Base-by-base conservation (phyloP, 2,888 invertebrate species). In the Thalpophila matura region DNA sequence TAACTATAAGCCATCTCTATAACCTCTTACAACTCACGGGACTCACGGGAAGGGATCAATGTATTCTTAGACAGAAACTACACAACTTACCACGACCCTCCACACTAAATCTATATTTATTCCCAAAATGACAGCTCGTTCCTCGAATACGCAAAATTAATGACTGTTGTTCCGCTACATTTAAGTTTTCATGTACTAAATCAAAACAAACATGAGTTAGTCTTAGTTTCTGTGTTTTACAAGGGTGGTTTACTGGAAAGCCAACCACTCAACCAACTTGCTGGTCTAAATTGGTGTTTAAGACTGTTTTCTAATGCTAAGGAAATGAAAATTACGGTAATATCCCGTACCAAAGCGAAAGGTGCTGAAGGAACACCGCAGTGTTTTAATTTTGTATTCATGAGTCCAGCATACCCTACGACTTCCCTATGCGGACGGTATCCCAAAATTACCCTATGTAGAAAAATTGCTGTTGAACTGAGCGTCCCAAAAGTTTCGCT, bases 61-160 rank as follows among this genome's bases (percentile, higher is more conserved):
- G 54, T 71, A 71, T 74, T 68, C 56, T 74, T 53, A 37, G 50
- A 3, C 6, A 18, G 18, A 24, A 49, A 49, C 57, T 35, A 29
- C 67, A 43, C 54, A 20, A 46, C 75, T 69, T 69, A 61, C 70
- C 43, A 40, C 54, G 24, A 46, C 75, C 75, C 75, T 68, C 70
- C 43, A 40, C 40, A 69, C 42, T 66, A 66, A 73, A 68, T 40
- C 75, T 71, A 71, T 74, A 74, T 61, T 74, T 68, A 56, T 31
- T 46, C 35, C 6, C 12, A 42, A 50, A 56, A 49, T 60, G 69
- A 56, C 70, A 74, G 69, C n/a, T 35, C 35, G 49, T 71, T 71
- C 69, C 51, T 46, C 9, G 53, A 45, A 54, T 53, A 46, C 47
- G 56, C 69, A 33, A 60, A 74, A 74, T 61, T 60, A 74, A 74